Percentiles rank a stretch among this genome's conserved stretches.
Conservation (phyloP, 2,113 vertebrate genomes). For the Galemys pyrenaicus region DNA sequence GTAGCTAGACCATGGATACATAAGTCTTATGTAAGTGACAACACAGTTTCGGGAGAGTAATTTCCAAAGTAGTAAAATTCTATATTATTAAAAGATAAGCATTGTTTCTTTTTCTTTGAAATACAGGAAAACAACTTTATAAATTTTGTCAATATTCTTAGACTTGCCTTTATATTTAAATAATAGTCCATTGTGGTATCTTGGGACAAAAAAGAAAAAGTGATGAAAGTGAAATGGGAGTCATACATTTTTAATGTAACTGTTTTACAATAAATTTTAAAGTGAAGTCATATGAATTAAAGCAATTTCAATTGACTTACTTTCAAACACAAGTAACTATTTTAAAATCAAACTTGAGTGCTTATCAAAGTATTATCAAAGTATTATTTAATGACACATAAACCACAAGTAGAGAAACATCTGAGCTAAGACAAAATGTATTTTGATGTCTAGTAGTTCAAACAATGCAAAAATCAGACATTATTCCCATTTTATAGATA, state of each 20-base stretch:
- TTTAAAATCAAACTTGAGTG: conserved; percentile 28
- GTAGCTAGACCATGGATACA: not conserved
- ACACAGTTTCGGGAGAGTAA: not conserved
- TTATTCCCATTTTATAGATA: not conserved
- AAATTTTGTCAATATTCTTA: not conserved
- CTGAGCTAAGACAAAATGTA: not conserved
- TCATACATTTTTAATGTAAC: conserved; percentile 33
- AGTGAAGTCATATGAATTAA: conserved; percentile 13
- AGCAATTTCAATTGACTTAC: conserved; percentile 14
- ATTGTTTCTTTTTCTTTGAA: conserved; percentile 1
- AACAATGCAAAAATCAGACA: not conserved
- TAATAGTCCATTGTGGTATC: not conserved
- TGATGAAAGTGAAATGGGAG: conserved; percentile 31
- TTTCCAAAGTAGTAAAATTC: conserved; percentile 33
- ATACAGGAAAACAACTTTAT: not conserved
- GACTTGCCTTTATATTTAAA: not conserved
- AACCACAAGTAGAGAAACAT: not conserved
- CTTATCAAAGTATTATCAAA: conserved; percentile 21
- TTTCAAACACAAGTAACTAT: conserved; percentile 22
- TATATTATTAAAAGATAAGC: not conserved
- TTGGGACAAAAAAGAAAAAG: not conserved
- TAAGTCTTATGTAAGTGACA: not conserved
- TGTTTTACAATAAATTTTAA: conserved; percentile 19
- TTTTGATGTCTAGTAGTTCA: not conserved
- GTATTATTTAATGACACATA: not conserved